phyloP scores from a whole-genome alignment of 2,113 vertebrate genomes.

The Petaurus breviceps region DNA sequence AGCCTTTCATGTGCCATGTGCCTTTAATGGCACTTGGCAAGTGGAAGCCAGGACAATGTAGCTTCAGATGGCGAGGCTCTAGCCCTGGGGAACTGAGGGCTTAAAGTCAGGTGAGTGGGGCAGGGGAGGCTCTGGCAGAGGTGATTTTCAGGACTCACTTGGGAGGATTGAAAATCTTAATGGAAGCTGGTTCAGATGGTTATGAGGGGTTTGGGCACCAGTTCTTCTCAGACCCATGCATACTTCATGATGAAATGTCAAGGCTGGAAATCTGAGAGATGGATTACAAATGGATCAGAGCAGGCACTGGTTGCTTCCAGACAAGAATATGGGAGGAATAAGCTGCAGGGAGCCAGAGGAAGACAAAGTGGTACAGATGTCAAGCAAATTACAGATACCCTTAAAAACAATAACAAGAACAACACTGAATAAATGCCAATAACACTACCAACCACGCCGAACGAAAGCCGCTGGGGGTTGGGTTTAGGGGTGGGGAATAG shows the following conservation, averaged over 20 bases:
- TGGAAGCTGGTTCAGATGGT: constrained; percentile 61
- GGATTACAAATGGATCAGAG: constrained; percentile 23
- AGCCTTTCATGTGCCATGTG: constrained; percentile 1
- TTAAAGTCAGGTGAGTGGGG: constrained; percentile 6
- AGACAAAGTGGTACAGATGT: constrained; percentile 49
- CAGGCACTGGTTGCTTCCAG: constrained; percentile 4
- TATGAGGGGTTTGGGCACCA: constrained; percentile 45
- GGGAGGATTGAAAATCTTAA: constrained; percentile 45
- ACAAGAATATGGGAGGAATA: constrained; percentile 61
- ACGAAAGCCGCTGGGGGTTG: not conserved
- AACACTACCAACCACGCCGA: constrained; percentile 41
- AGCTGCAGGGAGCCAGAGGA: constrained; percentile 67
- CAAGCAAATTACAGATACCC: constrained; percentile 64
- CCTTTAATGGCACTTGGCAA: constrained; percentile 7
- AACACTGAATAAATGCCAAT: constrained; percentile 35
- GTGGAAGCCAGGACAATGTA: not conserved
- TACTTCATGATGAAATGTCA: constrained; percentile 60
- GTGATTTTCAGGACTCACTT: constrained; percentile 41
- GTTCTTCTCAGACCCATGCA: constrained; percentile 65
- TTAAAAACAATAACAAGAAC: constrained; percentile 49
- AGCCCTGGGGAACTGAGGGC: constrained; percentile 42
- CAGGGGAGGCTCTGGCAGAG: constrained; percentile 55
- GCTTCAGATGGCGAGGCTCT: constrained; percentile 2
- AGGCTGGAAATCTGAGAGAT: constrained; percentile 62
- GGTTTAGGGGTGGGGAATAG: not conserved